Percentiles rank a stretch among this genome's conserved stretches.
These are phyloP conservation scores for Sebastes iracundus DNA, from an alignment of 2,797 vertebrate genomes.

Conservation along the genomic window DNA sequence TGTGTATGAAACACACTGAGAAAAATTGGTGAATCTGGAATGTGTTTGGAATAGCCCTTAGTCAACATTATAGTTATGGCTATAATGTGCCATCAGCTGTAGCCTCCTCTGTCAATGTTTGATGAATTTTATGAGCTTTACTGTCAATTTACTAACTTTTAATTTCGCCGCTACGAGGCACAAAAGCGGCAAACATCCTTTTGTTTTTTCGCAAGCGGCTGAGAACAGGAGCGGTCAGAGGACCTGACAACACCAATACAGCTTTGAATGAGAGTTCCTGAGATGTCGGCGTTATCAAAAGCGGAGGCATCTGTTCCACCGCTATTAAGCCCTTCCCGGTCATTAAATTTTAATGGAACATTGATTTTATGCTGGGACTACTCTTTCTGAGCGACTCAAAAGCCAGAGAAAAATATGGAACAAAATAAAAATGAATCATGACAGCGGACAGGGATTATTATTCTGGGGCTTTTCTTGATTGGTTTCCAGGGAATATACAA, in stretches of 20 bases:
- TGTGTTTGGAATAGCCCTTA: slow-evolving; percentile 37
- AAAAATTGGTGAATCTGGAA: slow-evolving; percentile 27
- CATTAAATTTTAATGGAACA: slow-evolving; percentile 89
- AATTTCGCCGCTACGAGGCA: slow-evolving; percentile 41
- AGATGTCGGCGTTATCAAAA: slow-evolving; percentile 71
- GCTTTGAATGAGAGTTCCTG: slow-evolving; percentile 68
- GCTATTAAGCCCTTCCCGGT: slow-evolving; percentile 85
- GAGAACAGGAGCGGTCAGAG: slow-evolving; percentile 26
- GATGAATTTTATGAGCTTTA: slow-evolving; percentile 59
- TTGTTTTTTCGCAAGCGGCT: slow-evolving; percentile 36
- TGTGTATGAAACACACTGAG: background rate
- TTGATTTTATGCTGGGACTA: slow-evolving; percentile 86
- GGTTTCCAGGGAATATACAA: slow-evolving; percentile 84
- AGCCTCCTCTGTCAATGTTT: slow-evolving; percentile 64
- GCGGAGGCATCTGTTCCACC: slow-evolving; percentile 83
- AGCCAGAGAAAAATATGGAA: slow-evolving; percentile 78
- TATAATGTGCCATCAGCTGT: slow-evolving; percentile 57
- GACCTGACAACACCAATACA: slow-evolving; percentile 55
- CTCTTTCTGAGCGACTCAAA: slow-evolving; percentile 82
- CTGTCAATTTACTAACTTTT: slow-evolving; percentile 59
- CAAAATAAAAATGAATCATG: slow-evolving; percentile 85
- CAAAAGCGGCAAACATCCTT: slow-evolving; percentile 30
- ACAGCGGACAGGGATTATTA: slow-evolving; percentile 79
- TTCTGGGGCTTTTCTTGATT: slow-evolving; percentile 81
- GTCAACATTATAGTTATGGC: slow-evolving; percentile 60